Evolutionary conservation across 1,140 invertebrate species (phyloP).

Genomic region (Eurosta solidaginis): DNA sequence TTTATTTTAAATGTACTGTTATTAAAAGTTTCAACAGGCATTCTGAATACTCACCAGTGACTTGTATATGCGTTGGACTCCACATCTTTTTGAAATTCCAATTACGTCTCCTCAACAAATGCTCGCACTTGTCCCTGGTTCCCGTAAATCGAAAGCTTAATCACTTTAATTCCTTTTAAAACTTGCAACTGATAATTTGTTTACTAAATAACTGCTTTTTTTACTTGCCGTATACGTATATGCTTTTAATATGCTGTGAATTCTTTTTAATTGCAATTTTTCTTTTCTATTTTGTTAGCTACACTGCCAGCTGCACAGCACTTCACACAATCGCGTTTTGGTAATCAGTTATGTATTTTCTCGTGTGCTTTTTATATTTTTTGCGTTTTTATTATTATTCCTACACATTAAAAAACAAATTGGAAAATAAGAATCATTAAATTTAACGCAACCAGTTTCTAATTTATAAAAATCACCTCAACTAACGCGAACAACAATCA

Average conservation of each 20-base stretch:
- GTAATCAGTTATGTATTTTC: neutral
- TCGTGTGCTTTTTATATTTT: neutral
- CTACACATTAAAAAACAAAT: neutral
- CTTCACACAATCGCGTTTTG: neutral
- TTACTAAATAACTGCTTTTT: neutral
- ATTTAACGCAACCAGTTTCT: neutral
- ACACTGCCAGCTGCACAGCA: neutral
- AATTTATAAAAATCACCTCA: neutral
- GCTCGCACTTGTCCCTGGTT: neutral
- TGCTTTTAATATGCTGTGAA: neutral
- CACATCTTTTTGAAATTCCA: constrained; percentile 23
- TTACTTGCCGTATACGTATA: neutral
- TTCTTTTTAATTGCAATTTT: neutral
- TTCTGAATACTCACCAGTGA: constrained; percentile 32
- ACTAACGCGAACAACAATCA: neutral
- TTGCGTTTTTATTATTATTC: neutral
- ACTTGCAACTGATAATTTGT: neutral
- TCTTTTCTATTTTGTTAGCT: neutral
- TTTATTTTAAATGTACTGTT: too few species aligned
- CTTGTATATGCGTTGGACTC: constrained; percentile 38
- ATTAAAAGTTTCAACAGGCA: too few species aligned
- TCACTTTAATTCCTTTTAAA: neutral
- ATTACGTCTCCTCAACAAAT: neutral
- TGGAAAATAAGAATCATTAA: too few species aligned
- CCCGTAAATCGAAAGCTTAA: neutral